A percentile compares a stretch with the other conserved stretches of the same genome.
Evolutionary conservation across 1,140 invertebrate species (phyloP).

Genomic region (Megalonaias nervosa): DNA sequence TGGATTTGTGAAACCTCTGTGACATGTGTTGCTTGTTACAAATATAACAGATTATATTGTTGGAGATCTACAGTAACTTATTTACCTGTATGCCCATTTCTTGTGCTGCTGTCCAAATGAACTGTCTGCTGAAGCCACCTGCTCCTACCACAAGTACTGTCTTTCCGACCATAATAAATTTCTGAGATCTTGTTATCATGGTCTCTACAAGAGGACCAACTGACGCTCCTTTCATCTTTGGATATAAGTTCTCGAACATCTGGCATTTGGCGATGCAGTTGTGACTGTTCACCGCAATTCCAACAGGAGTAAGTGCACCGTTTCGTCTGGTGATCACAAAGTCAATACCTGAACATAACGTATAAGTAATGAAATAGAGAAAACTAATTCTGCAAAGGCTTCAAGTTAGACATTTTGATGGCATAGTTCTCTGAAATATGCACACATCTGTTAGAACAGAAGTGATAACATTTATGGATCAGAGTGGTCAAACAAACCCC

Average conservation of each 20-base stretch:
- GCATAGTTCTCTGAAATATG: too few species aligned
- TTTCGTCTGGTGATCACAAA: slow-evolving; percentile 29
- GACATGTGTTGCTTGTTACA: too few species aligned
- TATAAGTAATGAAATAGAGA: neutral
- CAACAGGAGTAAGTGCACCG: slow-evolving; percentile 25
- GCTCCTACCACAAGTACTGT: slow-evolving; percentile 40
- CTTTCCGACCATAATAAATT: slow-evolving; percentile 33
- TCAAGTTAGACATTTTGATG: too few species aligned
- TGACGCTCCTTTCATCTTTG: too few species aligned
- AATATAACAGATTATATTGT: too few species aligned
- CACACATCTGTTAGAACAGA: too few species aligned
- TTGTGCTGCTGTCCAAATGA: slow-evolving; percentile 32
- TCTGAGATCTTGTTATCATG: slow-evolving; percentile 38
- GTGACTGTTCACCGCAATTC: slow-evolving; percentile 48
- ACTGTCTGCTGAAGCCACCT: slow-evolving; percentile 38
- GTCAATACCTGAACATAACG: slow-evolving; percentile 39
- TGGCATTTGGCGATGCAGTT: slow-evolving; percentile 51
- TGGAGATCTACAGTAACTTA: too few species aligned
- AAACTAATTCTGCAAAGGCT: too few species aligned
- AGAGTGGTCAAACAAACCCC: too few species aligned
- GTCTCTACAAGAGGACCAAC: slow-evolving; percentile 30
- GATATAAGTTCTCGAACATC: slow-evolving; percentile 39
- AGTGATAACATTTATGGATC: too few species aligned
- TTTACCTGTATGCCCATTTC: slow-evolving; percentile 48
- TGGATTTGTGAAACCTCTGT: too few species aligned